phyloP scores from a whole-genome alignment of 2,888 invertebrate species.

The Phyto melanocephala region DNA sequence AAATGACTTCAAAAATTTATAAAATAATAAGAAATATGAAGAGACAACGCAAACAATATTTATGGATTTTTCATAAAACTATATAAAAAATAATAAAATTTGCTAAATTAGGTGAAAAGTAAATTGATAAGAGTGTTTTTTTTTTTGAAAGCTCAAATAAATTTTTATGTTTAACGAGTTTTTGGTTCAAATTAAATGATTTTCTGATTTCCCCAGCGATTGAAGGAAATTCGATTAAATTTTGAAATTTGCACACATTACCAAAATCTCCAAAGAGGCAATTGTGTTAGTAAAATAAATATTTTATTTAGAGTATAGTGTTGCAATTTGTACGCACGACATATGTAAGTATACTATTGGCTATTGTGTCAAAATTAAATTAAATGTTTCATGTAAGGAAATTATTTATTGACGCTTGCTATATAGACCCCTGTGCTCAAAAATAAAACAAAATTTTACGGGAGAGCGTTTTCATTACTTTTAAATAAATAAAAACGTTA shows the following conservation, averaged over 20 bases:
- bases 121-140: slow-evolving; percentile 3
- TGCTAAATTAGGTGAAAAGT: slow-evolving; percentile 36
- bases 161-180: not conserved
- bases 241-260: no score
- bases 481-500: no score
- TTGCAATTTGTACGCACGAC: no score
- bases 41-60: not conserved
- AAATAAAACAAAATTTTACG: no score
- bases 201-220: not conserved
- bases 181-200: not conserved
- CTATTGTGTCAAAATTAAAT: no score
- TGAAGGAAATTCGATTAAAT: not conserved
- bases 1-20: not conserved
- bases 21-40: not conserved
- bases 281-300: no score
- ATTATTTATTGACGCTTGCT: no score
- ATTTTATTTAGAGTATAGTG: no score
- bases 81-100: not conserved
- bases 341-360: no score
- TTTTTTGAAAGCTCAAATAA: not conserved
- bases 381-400: no score
- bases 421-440: no score
- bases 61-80: not conserved
- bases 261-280: not conserved
- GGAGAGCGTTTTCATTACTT: no score